Evolutionary conservation across 2,113 vertebrate genomes (phyloP), one percentile per base, ranked within the genome.

Genomic region (Maccullochella peelii): DNA sequence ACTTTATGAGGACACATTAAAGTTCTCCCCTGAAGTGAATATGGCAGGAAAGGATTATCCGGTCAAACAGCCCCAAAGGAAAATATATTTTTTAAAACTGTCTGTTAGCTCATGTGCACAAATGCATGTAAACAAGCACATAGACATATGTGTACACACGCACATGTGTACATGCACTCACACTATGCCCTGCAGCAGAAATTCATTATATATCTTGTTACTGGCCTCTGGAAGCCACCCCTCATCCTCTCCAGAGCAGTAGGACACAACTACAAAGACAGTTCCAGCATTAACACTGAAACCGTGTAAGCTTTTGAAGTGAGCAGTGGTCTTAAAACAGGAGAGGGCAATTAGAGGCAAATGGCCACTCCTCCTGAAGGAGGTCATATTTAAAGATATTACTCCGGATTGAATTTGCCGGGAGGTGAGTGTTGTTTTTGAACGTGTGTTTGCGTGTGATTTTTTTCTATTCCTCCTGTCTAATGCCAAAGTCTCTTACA

Each of bases 1-100:
- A 68, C 86, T 94, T 93, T 92, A 92, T 59, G 73, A 92, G 88
- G 62, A 89, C 71, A 84, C 88, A 88, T 86, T 89, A 86, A 92
- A 82, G 61, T 49, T 15, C 25, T 38, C 70, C 80, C 88, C 82
- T 68, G 55, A 87, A 42, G 89, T 59, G 77, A 88, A 85, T 21
- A 71, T n/a, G 74, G 71, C 75, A 86, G 83, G 63, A 85, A 85
- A 76, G 57, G 73, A 90, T 85, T 88, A 85, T 86, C 76, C 49
- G 73, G 67, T 81, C 54, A 78, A 80, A 82, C 70, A 83, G 71
- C 86, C 79, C 69, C 42, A 36, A 69, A 83, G 68, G 36, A 70
- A 50, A 79, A 58, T 58, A 68, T 68, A 14, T 49, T 12, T 30
- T 49, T 6, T 12, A 23, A 72, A 59, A 59, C 30, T 61, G 16